Evolutionary conservation across 2,888 invertebrate genomes (phyloP).

Genomic region (Bruchidius siliquastri): DNA sequence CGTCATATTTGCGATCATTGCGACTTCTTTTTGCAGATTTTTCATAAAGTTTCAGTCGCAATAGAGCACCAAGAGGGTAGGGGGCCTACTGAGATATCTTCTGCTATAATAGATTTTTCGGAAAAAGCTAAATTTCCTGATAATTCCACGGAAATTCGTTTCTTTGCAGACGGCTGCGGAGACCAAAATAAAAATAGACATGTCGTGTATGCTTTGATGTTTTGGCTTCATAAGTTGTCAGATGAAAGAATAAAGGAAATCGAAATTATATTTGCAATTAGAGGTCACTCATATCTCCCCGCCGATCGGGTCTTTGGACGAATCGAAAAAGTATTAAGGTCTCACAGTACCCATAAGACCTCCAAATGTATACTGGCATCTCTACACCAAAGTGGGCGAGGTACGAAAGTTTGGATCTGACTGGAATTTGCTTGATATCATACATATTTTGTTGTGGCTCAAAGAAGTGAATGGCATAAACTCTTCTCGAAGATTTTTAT

Average conservation of each 20-base stretch:
- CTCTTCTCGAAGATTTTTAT: no score
- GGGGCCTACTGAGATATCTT: slow-evolving; percentile 1
- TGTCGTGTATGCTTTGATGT: slow-evolving; percentile 7
- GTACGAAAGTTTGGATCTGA: slow-evolving; percentile 6
- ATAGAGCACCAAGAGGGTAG: neutral
- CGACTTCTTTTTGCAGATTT: no score
- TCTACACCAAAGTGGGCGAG: slow-evolving; percentile 6
- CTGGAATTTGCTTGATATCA: slow-evolving; percentile 5
- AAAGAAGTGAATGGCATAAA: no score
- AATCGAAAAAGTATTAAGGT: slow-evolving; percentile 14
- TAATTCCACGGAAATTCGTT: neutral
- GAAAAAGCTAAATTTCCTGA: slow-evolving; percentile 2
- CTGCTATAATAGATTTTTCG: slow-evolving; percentile 1
- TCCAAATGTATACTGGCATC: slow-evolving; percentile 5
- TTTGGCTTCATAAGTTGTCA: slow-evolving; percentile 6
- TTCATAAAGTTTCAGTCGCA: no score
- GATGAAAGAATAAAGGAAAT: slow-evolving; percentile 2
- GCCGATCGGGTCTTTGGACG: slow-evolving; percentile 4
- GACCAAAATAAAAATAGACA: slow-evolving; percentile 6
- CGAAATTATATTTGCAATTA: slow-evolving; percentile 6
- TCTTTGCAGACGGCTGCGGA: slow-evolving; percentile 4
- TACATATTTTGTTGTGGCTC: slow-evolving; percentile 5
- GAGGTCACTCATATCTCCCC: slow-evolving; percentile 7
- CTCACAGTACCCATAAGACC: slow-evolving; percentile 15
- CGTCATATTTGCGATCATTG: no score